Evolutionary conservation across 2,797 vertebrate species (phyloP).

Genomic region (Decapterus maruadsi): DNA sequence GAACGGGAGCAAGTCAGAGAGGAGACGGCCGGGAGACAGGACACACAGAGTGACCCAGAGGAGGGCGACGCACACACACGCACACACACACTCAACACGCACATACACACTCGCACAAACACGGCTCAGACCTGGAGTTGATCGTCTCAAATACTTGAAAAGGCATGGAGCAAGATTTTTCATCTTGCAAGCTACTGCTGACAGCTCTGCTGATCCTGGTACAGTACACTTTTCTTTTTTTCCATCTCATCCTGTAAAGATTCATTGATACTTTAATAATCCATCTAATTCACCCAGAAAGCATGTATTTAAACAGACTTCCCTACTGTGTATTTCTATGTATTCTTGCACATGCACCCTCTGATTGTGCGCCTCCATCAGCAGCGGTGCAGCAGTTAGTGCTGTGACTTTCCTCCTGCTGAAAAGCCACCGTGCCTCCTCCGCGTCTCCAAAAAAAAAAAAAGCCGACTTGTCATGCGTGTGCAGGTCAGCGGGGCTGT

Average conservation of each 20-base stretch:
- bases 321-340: not conserved
- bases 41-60: conserved; percentile 62
- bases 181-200: conserved; percentile 84
- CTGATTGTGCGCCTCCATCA: conserved; percentile 11
- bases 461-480: conserved; percentile 18
- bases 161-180: conserved; percentile 86
- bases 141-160: conserved; percentile 35
- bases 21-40: conserved; percentile 75
- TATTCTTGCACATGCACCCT: conserved; percentile 15
- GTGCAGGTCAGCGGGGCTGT: conserved; percentile 15
- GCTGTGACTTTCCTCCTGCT: conserved; percentile 9
- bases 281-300: not conserved
- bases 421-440: not conserved
- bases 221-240: conserved; percentile 57
- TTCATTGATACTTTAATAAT: not conserved
- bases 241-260: conserved; percentile 4
- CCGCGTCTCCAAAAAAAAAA: not conserved
- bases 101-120: conserved; percentile 8
- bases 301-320: not conserved
- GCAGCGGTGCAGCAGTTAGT: not conserved
- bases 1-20: conserved; percentile 70
- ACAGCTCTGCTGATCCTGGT: conserved; percentile 90
- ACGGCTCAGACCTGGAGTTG: conserved; percentile 20
- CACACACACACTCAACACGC: conserved; percentile 10
- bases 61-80: conserved; percentile 33